These are phyloP conservation scores for Leptopterna dolabrata DNA, from an alignment of 2,888 invertebrate species.

Conservation along the genomic window DNA sequence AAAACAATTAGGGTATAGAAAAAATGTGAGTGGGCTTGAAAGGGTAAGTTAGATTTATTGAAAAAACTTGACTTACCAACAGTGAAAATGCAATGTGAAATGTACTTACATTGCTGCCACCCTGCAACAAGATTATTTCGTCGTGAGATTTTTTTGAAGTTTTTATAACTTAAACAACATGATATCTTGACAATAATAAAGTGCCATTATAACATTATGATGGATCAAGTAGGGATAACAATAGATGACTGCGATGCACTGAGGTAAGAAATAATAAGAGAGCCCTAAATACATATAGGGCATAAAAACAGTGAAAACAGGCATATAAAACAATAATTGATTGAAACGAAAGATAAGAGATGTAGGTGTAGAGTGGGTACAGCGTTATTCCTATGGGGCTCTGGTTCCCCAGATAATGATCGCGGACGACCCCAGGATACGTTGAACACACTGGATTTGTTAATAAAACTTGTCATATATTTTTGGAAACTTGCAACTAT, in stretches of 20 bases:
- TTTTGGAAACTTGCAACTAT: too few species aligned
- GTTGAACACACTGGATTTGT: too few species aligned
- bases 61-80: constrained; percentile 7
- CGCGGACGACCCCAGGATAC: too few species aligned
- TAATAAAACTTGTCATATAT: too few species aligned
- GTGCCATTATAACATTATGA: constrained; percentile 29
- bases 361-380: too few species aligned
- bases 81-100: neutral
- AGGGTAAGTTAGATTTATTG: constrained; percentile 6
- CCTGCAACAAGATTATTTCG: constrained; percentile 48
- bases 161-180: constrained; percentile 14
- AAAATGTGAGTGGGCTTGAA: neutral
- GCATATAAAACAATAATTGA: too few species aligned
- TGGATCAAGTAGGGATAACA: neutral
- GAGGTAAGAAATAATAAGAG: neutral
- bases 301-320: too few species aligned
- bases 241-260: neutral
- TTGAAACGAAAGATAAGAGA: too few species aligned
- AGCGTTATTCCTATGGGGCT: too few species aligned
- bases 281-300: neutral
- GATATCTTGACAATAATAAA: constrained; percentile 12
- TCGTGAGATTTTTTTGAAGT: neutral
- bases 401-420: too few species aligned
- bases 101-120: constrained; percentile 52
- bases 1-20: neutral